Percentiles rank a stretch among this genome's conserved stretches.
phyloP scores from a whole-genome alignment of 1,140 invertebrate species.

The Drosophila tani region DNA sequence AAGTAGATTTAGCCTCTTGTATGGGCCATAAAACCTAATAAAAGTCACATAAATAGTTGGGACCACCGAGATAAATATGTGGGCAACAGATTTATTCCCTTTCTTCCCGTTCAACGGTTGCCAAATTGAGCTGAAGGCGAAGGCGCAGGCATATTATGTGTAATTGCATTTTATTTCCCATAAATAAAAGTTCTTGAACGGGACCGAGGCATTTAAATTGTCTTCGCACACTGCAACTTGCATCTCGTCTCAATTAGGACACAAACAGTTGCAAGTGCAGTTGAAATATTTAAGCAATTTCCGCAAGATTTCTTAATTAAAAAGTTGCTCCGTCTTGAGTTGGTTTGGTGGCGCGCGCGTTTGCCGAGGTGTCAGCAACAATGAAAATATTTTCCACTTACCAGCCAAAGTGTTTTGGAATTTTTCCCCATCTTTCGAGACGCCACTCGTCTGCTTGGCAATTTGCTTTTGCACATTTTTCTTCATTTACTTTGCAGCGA shows the following conservation, averaged over 20 bases:
- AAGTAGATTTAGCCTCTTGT: conserved; percentile 37
- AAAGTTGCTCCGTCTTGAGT: conserved; percentile 60
- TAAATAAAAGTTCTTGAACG: conserved; percentile 61
- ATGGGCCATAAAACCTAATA: conserved; percentile 64
- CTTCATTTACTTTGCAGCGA: conserved; percentile 78
- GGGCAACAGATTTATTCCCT: conserved; percentile 14
- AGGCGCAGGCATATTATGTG: conserved; percentile 51
- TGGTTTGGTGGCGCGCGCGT: conserved; percentile 9
- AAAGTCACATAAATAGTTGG: conserved; percentile 68
- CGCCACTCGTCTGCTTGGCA: conserved; percentile 43
- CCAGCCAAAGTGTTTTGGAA: conserved; percentile 52
- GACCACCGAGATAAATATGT: conserved; percentile 5
- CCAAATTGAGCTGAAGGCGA: conserved; percentile 45
- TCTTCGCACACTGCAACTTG: conserved; percentile 7
- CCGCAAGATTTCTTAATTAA: conserved; percentile 81
- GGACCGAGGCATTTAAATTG: conserved; percentile 22
- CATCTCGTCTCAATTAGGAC: conserved; percentile 69
- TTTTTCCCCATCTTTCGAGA: conserved; percentile 20
- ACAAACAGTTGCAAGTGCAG: conserved; percentile 65
- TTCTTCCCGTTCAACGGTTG: conserved; percentile 32
- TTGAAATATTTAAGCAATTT: conserved; percentile 80
- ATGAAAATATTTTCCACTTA: conserved; percentile 80
- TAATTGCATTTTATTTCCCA: conserved; percentile 79
- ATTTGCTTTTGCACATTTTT: conserved; percentile 81
- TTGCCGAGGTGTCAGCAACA: conserved; percentile 78